A percentile compares a stretch with the other conserved stretches of the same genome.
These are phyloP conservation scores for Agrotis puta DNA, from an alignment of 2,888 invertebrate species.

Conservation along the genomic window DNA sequence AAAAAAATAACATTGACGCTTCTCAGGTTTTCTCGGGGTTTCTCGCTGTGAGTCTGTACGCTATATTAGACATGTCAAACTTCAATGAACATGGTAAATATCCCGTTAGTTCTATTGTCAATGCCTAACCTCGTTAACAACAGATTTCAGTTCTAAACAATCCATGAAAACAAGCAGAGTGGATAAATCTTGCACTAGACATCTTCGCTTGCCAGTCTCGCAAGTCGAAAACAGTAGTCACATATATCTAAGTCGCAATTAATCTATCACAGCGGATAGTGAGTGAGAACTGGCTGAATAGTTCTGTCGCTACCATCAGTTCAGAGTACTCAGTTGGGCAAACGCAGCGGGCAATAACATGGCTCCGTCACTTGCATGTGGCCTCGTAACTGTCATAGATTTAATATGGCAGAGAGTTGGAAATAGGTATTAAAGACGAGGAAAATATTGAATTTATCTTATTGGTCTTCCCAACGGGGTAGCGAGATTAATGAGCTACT, in stretches of 20 bases:
- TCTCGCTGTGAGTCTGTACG: no score
- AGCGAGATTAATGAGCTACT: no score
- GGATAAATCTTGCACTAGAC: conserved; percentile 44
- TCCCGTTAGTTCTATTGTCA: no score
- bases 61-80: no score
- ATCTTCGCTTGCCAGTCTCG: conserved; percentile 50
- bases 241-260: conserved; percentile 63
- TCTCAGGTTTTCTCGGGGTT: no score
- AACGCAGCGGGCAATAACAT: conserved; percentile 75
- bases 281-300: conserved; percentile 65
- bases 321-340: conserved; percentile 69
- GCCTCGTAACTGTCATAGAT: conserved; percentile 40
- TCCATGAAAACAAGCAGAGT: conserved; percentile 44
- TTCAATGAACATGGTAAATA: no score
- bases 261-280: conserved; percentile 65
- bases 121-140: neutral
- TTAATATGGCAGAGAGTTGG: conserved; percentile 32
- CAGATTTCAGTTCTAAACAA: conserved; percentile 27
- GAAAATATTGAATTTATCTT: no score
- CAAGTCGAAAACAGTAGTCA: conserved; percentile 60
- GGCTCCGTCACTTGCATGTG: conserved; percentile 73
- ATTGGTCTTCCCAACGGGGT: neutral
- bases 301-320: conserved; percentile 69
- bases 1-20: no score
- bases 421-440: conserved; percentile 38